Conservation (phyloP, 2,888 invertebrate species). For the Agonum fuliginosum region DNA sequence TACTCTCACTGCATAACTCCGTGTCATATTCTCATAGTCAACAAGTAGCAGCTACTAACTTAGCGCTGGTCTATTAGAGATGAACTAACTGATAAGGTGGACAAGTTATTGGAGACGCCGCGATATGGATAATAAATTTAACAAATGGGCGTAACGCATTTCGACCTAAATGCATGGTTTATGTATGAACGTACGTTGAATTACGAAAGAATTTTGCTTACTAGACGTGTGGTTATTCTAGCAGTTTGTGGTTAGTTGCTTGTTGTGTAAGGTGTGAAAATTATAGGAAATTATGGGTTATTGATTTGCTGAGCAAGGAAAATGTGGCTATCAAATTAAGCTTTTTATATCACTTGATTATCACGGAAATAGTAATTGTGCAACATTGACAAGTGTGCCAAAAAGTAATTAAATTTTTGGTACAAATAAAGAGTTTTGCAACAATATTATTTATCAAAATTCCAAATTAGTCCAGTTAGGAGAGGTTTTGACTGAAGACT, state of each 20-base stretch:
- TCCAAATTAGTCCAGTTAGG: too few species aligned
- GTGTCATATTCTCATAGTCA: constrained; percentile 1
- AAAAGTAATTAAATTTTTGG: too few species aligned
- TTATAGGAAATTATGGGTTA: constrained; percentile 2
- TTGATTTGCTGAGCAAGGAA: constrained; percentile 25
- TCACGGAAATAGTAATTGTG: too few species aligned
- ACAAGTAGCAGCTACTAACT: neutral
- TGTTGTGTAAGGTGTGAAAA: constrained; percentile 12
- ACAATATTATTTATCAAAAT: too few species aligned
- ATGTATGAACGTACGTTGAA: neutral
- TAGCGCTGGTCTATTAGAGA: neutral
- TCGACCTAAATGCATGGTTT: constrained; percentile 41
- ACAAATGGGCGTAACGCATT: constrained; percentile 37
- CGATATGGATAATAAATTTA: constrained; percentile 32
- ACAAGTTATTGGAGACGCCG: constrained; percentile 30
- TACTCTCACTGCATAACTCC: constrained; percentile 4
- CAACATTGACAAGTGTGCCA: too few species aligned
- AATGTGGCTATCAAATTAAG: constrained; percentile 26
- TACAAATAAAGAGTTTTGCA: too few species aligned
- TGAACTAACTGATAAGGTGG: constrained; percentile 37
- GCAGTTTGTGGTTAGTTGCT: neutral
- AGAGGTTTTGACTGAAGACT: too few species aligned
- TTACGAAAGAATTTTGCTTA: constrained; percentile 22
- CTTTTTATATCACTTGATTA: too few species aligned
- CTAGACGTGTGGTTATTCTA: neutral